phyloP scores from a whole-genome alignment of 2,797 vertebrate species.

The Acanthurus lineatus region DNA sequence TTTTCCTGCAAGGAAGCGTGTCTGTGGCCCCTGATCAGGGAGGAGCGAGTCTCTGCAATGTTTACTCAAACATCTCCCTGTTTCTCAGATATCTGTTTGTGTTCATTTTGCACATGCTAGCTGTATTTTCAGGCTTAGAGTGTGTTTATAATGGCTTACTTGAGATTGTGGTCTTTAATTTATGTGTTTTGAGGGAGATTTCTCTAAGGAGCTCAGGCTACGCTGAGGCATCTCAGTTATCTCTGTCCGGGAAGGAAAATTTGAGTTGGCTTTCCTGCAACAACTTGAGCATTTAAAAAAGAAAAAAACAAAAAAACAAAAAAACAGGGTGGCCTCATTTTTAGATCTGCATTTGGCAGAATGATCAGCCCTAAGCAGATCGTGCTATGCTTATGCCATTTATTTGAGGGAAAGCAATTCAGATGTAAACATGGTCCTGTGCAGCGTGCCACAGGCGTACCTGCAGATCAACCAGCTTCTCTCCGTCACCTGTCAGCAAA shows the following conservation, averaged over 20 bases:
- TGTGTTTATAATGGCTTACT: slow-evolving; percentile 6
- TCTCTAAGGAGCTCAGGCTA: slow-evolving; percentile 7
- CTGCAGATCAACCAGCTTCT: slow-evolving; percentile 16
- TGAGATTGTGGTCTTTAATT: slow-evolving; percentile 36
- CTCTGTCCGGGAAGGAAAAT: slow-evolving; percentile 22
- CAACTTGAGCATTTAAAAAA: slow-evolving; percentile 5
- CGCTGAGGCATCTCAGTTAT: slow-evolving; percentile 39
- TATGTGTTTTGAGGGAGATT: slow-evolving; percentile 20
- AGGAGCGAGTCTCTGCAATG: slow-evolving; percentile 9
- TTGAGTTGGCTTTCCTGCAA: slow-evolving; percentile 37
- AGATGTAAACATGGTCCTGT: slow-evolving; percentile 21
- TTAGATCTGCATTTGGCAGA: slow-evolving; percentile 45
- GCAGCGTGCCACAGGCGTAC: slow-evolving; percentile 10
- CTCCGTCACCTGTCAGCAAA: slow-evolving; percentile 8
- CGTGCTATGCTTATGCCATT: slow-evolving; percentile 35
- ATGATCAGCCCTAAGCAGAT: slow-evolving; percentile 47
- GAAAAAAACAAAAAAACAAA: slow-evolving; percentile 7
- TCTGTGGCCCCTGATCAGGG: slow-evolving; percentile 19
- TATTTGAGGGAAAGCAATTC: slow-evolving; percentile 36
- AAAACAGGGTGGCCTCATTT: slow-evolving; percentile 41
- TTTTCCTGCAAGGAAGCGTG: slow-evolving; percentile 15
- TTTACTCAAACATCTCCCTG: slow-evolving; percentile 23
- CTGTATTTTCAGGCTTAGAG: not conserved
- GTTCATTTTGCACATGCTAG: not conserved
- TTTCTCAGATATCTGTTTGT: slow-evolving; percentile 1